These are phyloP conservation scores for Brachyhypopomus occidentalis DNA, from an alignment of 2,113 vertebrate genomes.

Conservation along the genomic window DNA sequence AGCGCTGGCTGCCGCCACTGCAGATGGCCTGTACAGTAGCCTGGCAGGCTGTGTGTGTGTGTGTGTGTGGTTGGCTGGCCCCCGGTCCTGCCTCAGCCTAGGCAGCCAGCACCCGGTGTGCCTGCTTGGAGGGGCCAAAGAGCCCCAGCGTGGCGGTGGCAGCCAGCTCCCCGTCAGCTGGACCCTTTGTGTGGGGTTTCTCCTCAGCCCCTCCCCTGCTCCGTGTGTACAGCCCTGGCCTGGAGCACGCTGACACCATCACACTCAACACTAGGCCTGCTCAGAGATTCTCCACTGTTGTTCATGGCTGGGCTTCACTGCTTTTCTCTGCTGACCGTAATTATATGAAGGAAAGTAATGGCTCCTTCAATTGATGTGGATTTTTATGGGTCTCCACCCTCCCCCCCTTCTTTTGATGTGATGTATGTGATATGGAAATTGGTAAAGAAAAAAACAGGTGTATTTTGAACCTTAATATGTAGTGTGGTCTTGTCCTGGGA, in stretches of 20 bases:
- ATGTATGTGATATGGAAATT: not conserved
- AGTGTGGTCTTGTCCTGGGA: not conserved
- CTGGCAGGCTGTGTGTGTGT: constrained; percentile 35
- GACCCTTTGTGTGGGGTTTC: constrained; percentile 18
- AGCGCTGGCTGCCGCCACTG: not conserved
- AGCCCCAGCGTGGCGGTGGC: constrained; percentile 36
- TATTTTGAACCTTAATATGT: not conserved
- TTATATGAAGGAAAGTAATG: not conserved
- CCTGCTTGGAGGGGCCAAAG: constrained; percentile 19
- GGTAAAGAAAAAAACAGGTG: not conserved
- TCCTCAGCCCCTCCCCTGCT: constrained; percentile 1
- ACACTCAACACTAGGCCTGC: not conserved
- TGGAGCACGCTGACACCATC: constrained; percentile 14
- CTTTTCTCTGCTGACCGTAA: not conserved
- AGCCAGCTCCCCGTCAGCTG: constrained; percentile 51
- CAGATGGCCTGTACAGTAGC: constrained; percentile 34
- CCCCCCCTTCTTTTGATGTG: not conserved
- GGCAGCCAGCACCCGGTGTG: constrained; percentile 53
- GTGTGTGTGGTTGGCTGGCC: too few relatives aligned
- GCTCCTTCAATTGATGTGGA: not conserved
- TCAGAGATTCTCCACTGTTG: not conserved
- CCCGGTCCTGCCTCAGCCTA: constrained; percentile 12
- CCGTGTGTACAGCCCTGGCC: constrained; percentile 21
- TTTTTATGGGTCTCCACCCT: not conserved
- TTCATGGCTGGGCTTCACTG: not conserved